Conservation (phyloP, 2,888 invertebrate species). For the Microctonus hyperodae region DNA sequence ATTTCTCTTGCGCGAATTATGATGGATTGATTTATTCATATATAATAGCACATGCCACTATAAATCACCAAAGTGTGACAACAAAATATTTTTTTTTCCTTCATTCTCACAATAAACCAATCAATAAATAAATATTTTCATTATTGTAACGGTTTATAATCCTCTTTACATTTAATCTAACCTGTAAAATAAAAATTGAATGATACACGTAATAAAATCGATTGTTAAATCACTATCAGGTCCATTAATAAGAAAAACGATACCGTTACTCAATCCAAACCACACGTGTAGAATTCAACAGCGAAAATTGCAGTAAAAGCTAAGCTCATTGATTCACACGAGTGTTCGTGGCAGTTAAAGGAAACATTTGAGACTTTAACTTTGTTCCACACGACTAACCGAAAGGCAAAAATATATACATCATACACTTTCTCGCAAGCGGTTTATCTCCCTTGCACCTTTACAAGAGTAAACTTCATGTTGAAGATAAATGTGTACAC, state of each 20-base stretch:
- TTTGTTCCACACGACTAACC: slow-evolving; percentile 10
- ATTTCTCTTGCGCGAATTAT: slow-evolving; percentile 31
- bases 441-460: slow-evolving; percentile 17
- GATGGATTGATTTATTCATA: slow-evolving; percentile 31
- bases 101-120: background rate
- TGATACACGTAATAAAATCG: background rate
- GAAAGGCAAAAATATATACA: slow-evolving; percentile 6
- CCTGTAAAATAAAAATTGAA: background rate
- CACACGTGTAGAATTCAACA: slow-evolving; percentile 16
- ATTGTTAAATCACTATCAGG: slow-evolving; percentile 6
- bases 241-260: slow-evolving; percentile 17
- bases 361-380: slow-evolving; percentile 5
- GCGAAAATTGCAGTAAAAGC: slow-evolving; percentile 16
- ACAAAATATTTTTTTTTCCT: background rate
- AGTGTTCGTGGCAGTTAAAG: slow-evolving; percentile 12
- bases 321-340: slow-evolving; percentile 12
- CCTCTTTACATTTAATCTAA: background rate
- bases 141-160: background rate
- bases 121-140: background rate
- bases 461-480: background rate
- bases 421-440: background rate
- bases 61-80: background rate
- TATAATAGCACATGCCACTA: background rate
- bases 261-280: slow-evolving; percentile 15
- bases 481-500: background rate